Evolutionary conservation across 2,113 vertebrate species (phyloP).

Genomic region (Cariama cristata): DNA sequence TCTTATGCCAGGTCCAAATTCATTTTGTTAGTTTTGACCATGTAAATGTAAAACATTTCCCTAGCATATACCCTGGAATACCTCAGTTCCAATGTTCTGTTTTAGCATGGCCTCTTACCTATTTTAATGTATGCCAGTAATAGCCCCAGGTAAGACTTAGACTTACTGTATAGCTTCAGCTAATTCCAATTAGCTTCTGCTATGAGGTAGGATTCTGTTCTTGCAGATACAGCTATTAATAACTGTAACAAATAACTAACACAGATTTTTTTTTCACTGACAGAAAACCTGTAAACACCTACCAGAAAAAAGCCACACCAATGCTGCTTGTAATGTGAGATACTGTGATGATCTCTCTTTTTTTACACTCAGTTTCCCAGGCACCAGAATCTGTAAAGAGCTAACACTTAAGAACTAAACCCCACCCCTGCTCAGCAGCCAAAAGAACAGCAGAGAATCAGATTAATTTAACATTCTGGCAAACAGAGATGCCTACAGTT

Average conservation of each 20-base stretch:
- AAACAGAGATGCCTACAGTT: neutral
- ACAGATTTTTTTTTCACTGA: neutral
- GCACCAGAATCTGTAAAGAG: neutral
- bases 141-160: neutral
- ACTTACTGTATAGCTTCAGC: neutral
- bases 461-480: neutral
- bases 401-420: neutral
- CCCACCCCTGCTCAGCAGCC: neutral
- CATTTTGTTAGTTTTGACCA: neutral
- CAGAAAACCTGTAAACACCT: neutral
- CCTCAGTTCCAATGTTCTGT: neutral
- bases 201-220: neutral
- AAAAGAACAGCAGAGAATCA: neutral
- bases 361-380: neutral
- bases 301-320: neutral
- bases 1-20: neutral
- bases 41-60: too few species aligned
- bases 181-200: neutral
- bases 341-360: neutral
- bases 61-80: neutral
- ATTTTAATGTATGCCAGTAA: neutral
- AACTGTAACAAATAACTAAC: neutral
- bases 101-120: neutral
- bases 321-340: neutral
- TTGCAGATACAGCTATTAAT: neutral